phyloP scores from a whole-genome alignment of 2,797 vertebrate species.

The Aulostomus chinensis region DNA sequence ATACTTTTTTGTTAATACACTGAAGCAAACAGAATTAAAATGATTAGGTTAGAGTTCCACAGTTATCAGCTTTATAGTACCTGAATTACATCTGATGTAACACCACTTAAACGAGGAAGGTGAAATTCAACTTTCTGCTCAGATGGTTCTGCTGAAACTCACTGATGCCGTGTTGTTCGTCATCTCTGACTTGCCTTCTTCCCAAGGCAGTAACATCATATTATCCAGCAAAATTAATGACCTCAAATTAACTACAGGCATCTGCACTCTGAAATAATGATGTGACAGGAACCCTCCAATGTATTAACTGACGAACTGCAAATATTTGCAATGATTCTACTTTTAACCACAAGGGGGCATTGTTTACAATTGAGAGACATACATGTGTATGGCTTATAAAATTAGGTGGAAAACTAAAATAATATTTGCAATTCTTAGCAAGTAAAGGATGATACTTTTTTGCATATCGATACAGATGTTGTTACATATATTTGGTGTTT shows the following conservation, averaged over 20 bases:
- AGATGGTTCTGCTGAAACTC: neutral
- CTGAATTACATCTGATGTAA: too few species aligned
- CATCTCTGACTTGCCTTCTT: neutral
- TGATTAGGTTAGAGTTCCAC: neutral
- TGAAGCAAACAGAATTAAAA: too few species aligned
- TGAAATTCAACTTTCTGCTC: conserved; percentile 2
- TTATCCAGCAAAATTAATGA: too few species aligned
- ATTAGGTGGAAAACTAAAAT: neutral
- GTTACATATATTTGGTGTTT: too few species aligned
- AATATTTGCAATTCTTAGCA: neutral
- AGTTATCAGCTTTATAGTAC: neutral
- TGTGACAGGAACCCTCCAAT: neutral
- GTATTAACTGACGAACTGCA: neutral
- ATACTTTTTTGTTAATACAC: too few species aligned
- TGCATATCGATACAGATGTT: too few species aligned
- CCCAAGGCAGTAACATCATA: neutral
- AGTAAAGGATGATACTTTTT: too few species aligned
- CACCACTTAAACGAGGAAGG: neutral
- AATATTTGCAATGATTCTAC: neutral
- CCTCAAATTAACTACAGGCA: neutral
- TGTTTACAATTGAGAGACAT: neutral
- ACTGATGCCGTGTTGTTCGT: neutral
- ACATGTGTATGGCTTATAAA: too few species aligned
- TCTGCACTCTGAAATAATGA: too few species aligned
- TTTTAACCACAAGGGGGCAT: conserved; percentile 45